phyloP scores from a whole-genome alignment of 2,888 invertebrate genomes.

The Stenoptilia bipunctidactyla region DNA sequence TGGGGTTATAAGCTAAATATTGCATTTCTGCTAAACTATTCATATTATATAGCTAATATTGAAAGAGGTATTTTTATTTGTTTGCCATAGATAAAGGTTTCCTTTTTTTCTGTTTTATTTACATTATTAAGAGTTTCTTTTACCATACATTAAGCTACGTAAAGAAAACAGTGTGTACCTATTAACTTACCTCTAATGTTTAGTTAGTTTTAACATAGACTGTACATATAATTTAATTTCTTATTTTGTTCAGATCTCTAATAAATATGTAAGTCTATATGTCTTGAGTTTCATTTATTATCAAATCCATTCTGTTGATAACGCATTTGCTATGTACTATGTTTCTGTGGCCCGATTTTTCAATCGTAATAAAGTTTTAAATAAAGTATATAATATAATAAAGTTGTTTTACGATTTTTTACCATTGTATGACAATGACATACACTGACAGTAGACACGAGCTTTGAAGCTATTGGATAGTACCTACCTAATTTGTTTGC shows the following conservation, averaged over 20 bases:
- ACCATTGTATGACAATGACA: no score
- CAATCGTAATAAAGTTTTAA: no score
- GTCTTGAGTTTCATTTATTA: no score
- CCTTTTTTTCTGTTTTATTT: conserved; percentile 21
- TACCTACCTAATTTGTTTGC: no score
- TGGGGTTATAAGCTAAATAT: conserved; percentile 19
- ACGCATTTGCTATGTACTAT: no score
- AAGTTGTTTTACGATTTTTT: no score
- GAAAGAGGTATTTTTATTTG: conserved; percentile 21
- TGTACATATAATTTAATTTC: conserved; percentile 74
- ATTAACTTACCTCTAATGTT: conserved; percentile 66
- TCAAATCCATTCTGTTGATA: not conserved
- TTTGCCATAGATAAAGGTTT: conserved; percentile 41
- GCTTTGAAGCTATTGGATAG: no score
- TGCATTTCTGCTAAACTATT: not conserved
- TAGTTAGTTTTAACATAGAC: conserved; percentile 72
- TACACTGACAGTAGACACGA: no score
- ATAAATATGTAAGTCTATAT: conserved; percentile 70
- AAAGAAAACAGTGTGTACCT: conserved; percentile 64
- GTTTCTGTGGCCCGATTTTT: no score
- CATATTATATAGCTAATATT: not conserved
- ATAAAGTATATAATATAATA: no score
- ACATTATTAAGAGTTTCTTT: conserved; percentile 23
- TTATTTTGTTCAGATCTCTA: conserved; percentile 74
- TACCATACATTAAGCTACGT: conserved; percentile 46